Conservation (phyloP, 2,888 invertebrate species). For the Helicoverpa assulta region DNA sequence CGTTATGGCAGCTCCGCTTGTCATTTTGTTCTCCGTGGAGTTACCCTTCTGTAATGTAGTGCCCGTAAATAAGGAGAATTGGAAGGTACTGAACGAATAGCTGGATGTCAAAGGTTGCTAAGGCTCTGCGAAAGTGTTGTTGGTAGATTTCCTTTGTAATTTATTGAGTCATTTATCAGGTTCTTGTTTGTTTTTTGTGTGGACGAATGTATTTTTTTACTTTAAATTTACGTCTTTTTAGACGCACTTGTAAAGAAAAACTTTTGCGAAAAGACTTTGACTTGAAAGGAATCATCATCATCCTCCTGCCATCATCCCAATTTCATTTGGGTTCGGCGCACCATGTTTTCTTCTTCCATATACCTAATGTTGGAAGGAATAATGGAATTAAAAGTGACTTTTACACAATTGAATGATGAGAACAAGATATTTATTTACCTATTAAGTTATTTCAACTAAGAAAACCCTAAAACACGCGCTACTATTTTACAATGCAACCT, state of each 20-base stretch:
- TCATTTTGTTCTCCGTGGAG: not conserved
- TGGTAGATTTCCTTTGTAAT: not conserved
- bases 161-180: not conserved
- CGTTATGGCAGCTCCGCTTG: too few relatives aligned
- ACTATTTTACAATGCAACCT: constrained; percentile 18
- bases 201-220: not conserved
- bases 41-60: constrained; percentile 13
- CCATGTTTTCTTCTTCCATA: too few relatives aligned
- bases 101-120: not conserved
- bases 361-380: too few relatives aligned
- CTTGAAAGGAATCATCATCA: too few relatives aligned
- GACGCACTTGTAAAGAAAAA: too few relatives aligned
- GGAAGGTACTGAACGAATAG: not conserved
- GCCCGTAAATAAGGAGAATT: constrained; percentile 22
- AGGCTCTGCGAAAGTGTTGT: not conserved
- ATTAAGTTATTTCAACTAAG: not conserved
- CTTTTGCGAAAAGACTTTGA: too few relatives aligned
- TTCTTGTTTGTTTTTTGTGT: not conserved
- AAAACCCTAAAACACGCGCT: not conserved
- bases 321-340: too few relatives aligned
- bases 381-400: too few relatives aligned
- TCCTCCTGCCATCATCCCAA: too few relatives aligned
- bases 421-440: too few relatives aligned
- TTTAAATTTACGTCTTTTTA: not conserved
- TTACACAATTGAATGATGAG: too few relatives aligned